phyloP scores from a whole-genome alignment of 2,797 vertebrate genomes.

The Micromesistius poutassou region DNA sequence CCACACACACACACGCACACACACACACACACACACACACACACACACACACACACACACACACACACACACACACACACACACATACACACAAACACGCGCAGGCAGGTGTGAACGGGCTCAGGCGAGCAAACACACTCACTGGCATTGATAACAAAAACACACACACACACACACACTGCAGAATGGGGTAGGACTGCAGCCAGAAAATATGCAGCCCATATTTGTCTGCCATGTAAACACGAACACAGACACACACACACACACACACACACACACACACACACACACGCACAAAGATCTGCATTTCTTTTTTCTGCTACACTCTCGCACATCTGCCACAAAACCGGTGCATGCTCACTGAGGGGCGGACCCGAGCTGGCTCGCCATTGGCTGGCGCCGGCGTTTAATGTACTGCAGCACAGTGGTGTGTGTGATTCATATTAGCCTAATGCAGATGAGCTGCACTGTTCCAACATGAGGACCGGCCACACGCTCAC shows the following conservation, averaged over 20 bases:
- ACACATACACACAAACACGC: slow-evolving; percentile 18
- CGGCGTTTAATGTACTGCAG: slow-evolving; percentile 61
- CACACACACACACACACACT: slow-evolving; percentile 11
- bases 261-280: slow-evolving; percentile 41
- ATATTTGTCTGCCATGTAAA: slow-evolving; percentile 39
- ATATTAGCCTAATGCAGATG: slow-evolving; percentile 57
- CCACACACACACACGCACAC: slow-evolving; percentile 25
- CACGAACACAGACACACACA: slow-evolving; percentile 34
- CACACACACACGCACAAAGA: slow-evolving; percentile 39
- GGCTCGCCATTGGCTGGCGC: slow-evolving; percentile 43
- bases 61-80: slow-evolving; percentile 17
- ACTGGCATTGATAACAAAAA: background rate
- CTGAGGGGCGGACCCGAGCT: slow-evolving; percentile 47
- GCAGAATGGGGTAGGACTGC: slow-evolving; percentile 20
- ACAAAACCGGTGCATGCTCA: slow-evolving; percentile 52
- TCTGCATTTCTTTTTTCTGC: slow-evolving; percentile 53
- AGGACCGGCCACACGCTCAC: background rate
- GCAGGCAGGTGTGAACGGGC: slow-evolving; percentile 11
- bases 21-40: slow-evolving; percentile 25
- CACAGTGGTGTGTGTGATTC: slow-evolving; percentile 46
- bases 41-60: slow-evolving; percentile 31
- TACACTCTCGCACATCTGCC: slow-evolving; percentile 57
- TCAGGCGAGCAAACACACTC: slow-evolving; percentile 22
- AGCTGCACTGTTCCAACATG: slow-evolving; percentile 33
- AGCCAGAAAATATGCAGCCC: slow-evolving; percentile 37